A percentile compares a stretch with the other conserved stretches of the same genome.
phyloP scores from a whole-genome alignment of 2,888 invertebrate genomes.

The Dicranocentrus wangi region DNA sequence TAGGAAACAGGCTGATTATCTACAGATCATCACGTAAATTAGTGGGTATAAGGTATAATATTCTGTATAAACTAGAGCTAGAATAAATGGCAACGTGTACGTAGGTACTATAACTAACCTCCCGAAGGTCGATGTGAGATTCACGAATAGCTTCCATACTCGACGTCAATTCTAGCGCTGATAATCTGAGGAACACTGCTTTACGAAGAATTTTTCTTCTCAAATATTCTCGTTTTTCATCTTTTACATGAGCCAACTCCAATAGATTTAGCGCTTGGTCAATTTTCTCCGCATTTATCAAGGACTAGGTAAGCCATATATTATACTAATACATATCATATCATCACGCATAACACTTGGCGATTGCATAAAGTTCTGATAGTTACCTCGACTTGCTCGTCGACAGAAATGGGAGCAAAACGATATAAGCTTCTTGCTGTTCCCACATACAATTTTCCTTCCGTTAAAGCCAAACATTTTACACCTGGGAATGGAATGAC shows the following conservation, averaged over 20 bases:
- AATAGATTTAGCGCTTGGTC: conserved; percentile 77
- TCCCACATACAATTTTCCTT: conserved; percentile 77
- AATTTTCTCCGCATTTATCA: conserved; percentile 74
- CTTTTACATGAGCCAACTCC: conserved; percentile 74
- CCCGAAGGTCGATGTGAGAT: conserved; percentile 76
- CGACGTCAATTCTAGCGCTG: conserved; percentile 76
- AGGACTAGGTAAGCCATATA: conserved; percentile 49
- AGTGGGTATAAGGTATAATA: no score
- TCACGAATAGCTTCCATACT: conserved; percentile 75
- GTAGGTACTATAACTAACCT: conserved; percentile 50
- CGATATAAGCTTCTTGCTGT: conserved; percentile 76
- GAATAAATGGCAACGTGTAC: no score
- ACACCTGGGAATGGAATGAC: conserved; percentile 76
- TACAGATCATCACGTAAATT: conserved; percentile 67
- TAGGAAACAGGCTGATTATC: conserved; percentile 76
- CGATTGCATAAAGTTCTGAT: no score
- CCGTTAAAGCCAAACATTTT: conserved; percentile 76
- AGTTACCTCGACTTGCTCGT: conserved; percentile 76
- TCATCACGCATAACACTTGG: conserved; percentile 31
- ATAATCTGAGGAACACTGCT: conserved; percentile 77
- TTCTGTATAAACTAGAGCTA: no score
- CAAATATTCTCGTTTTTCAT: conserved; percentile 62
- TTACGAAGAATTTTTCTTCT: conserved; percentile 74
- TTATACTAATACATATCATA: neutral
- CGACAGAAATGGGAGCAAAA: conserved; percentile 77